A percentile compares a stretch with the other conserved stretches of the same genome.
Conservation (phyloP, 1,140 invertebrate species). For the Micrasema minimum region DNA sequence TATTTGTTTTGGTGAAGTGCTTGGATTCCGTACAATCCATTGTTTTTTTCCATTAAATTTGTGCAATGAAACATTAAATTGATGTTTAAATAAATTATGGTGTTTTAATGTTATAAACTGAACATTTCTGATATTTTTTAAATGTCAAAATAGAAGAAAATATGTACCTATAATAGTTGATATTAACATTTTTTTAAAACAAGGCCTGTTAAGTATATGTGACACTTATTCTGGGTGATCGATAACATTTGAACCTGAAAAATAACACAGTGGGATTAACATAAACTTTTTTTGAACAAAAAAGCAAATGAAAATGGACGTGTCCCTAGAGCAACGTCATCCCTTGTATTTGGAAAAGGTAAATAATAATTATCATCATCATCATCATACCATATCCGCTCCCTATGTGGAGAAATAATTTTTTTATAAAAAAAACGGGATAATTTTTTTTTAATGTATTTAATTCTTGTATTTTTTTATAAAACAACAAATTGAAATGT, state of each 20-base stretch:
- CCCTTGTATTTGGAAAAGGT: constrained; percentile 27
- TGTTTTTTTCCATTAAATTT: neutral
- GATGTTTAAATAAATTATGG: constrained; percentile 1
- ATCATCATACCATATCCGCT: too few species aligned
- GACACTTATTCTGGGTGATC: neutral
- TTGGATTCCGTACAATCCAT: neutral
- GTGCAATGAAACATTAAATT: constrained; percentile 1
- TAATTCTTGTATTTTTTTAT: too few species aligned
- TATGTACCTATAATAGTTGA: too few species aligned
- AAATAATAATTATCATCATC: neutral
- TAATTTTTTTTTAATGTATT: too few species aligned
- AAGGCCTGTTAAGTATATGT: neutral
- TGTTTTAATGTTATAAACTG: neutral
- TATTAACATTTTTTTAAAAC: constrained; percentile 5
- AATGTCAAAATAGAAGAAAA: neutral
- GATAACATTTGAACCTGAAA: constrained; percentile 19
- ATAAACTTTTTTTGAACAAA: neutral
- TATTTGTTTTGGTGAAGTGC: neutral
- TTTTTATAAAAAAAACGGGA: too few species aligned
- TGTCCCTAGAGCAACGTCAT: constrained; percentile 15
- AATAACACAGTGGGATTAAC: neutral
- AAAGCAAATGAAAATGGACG: constrained; percentile 30
- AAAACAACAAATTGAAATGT: too few species aligned
- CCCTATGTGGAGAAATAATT: too few species aligned
- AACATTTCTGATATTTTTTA: neutral